phyloP scores from a whole-genome alignment of 2,113 vertebrate genomes.

The Ceyx margarethae region DNA sequence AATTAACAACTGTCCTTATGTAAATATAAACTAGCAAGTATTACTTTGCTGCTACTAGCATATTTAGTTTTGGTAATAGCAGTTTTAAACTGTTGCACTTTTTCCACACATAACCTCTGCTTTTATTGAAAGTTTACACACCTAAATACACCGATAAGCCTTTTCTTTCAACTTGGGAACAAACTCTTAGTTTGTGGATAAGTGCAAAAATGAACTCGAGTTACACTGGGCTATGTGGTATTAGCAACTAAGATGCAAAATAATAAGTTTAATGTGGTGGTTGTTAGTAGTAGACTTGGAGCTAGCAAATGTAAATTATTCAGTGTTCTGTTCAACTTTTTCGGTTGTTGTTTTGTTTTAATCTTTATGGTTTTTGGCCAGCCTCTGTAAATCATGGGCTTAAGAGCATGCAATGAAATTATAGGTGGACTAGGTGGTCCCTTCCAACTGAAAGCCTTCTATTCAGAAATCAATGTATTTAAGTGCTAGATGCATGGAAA shows the following conservation, averaged over 20 bases:
- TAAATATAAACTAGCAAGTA: no score
- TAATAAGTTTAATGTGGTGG: neutral
- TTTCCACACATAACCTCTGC: no score
- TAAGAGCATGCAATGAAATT: neutral
- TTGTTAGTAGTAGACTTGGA: neutral
- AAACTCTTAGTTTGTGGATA: neutral
- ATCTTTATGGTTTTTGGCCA: neutral
- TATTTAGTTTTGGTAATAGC: no score
- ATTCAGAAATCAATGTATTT: neutral
- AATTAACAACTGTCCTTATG: no score
- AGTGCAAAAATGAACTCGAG: neutral
- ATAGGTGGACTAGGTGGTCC: neutral
- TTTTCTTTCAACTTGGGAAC: neutral
- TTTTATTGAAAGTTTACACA: no score
- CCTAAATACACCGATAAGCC: no score
- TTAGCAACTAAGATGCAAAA: neutral
- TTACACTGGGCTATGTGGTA: neutral
- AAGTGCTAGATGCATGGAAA: neutral
- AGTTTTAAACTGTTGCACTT: no score
- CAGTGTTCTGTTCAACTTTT: neutral
- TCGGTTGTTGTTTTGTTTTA: neutral
- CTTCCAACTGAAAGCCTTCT: neutral
- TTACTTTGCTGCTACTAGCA: no score
- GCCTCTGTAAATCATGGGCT: neutral
- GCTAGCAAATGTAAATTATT: neutral